phyloP scores from a whole-genome alignment of 2,113 vertebrate species.

The Plotosus lineatus region DNA sequence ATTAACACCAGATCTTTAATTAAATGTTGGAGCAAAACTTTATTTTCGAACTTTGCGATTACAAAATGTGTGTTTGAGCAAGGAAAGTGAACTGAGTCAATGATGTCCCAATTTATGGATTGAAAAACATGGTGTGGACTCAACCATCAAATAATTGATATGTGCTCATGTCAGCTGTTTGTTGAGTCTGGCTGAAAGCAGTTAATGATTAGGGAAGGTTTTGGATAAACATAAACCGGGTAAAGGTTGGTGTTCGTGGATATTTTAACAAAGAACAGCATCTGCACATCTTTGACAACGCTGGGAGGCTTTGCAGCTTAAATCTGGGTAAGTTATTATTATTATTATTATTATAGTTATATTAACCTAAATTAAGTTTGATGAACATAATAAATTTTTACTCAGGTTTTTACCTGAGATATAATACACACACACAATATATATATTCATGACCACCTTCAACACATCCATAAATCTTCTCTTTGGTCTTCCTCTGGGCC shows the following conservation, averaged over 20 bases:
- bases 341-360: neutral
- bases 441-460: too few species aligned
- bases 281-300: neutral
- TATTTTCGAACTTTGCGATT: neutral
- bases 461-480: too few species aligned
- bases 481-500: too few species aligned
- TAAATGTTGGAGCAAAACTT: neutral
- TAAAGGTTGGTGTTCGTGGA: constrained; percentile 3
- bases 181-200: neutral
- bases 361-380: too few species aligned
- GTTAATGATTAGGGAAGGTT: neutral
- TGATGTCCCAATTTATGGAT: neutral
- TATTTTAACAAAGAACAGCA: neutral
- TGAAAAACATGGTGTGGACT: neutral
- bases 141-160: neutral
- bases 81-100: neutral
- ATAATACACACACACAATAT: too few species aligned
- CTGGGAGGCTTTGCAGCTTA: neutral
- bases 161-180: neutral
- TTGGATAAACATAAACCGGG: constrained; percentile 7
- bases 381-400: too few species aligned
- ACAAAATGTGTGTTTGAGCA: neutral
- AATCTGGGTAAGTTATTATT: neutral
- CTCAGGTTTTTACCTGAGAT: too few species aligned
- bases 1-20: too few species aligned